Conservation (phyloP, 2,888 invertebrate genomes). For the Philaethria dido region DNA sequence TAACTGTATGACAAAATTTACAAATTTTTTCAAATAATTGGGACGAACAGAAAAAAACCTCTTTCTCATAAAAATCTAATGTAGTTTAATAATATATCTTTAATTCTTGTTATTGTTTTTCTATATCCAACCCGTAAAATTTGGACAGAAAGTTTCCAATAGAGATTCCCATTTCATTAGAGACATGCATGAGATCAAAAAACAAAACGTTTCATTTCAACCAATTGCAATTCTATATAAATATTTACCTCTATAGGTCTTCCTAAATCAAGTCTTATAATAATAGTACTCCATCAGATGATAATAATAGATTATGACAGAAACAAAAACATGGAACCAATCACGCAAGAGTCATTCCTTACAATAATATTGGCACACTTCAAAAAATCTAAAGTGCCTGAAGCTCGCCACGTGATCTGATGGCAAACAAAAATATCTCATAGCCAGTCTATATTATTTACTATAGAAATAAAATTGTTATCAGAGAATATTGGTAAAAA, state of each 20-base stretch:
- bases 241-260: neutral
- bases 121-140: too few relatives aligned
- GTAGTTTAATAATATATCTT: too few relatives aligned
- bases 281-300: neutral
- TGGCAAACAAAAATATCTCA: conserved; percentile 63
- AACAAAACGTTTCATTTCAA: neutral
- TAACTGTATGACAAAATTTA: too few relatives aligned
- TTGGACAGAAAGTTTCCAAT: too few relatives aligned
- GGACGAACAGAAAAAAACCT: neutral
- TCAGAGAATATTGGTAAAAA: neutral
- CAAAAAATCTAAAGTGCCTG: conserved; percentile 51
- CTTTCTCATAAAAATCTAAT: neutral
- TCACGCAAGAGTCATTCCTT: conserved; percentile 29
- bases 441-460: conserved; percentile 72
- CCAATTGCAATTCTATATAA: neutral
- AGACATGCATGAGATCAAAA: neutral
- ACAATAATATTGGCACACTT: conserved; percentile 44
- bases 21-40: too few relatives aligned
- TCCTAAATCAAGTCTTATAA: neutral
- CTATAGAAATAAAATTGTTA: conserved; percentile 63
- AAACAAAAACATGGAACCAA: conserved; percentile 20
- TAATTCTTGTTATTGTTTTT: too few relatives aligned
- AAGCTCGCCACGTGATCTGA: conserved; percentile 60
- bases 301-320: conserved; percentile 23
- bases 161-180: too few relatives aligned